phyloP scores from a whole-genome alignment of 2,888 invertebrate species.

The Epistrophe eligans region DNA sequence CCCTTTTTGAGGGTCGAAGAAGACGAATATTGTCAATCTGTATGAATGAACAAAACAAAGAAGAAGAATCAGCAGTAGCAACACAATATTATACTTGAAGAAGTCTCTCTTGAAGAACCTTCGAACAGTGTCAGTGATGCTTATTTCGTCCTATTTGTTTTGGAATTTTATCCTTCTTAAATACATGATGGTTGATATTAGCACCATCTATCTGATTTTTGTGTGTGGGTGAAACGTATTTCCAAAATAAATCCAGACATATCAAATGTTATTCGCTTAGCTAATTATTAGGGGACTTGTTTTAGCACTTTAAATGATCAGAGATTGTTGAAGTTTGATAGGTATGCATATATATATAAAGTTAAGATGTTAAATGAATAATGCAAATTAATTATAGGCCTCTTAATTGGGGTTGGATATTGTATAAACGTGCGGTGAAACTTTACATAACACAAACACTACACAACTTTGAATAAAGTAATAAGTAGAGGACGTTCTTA shows the following conservation, averaged over 20 bases:
- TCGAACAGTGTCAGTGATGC: not conserved
- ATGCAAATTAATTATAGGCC: not conserved
- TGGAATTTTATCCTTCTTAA: not conserved
- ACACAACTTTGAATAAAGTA: too few species aligned
- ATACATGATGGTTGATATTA: not conserved
- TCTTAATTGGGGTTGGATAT: not conserved
- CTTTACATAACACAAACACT: too few species aligned
- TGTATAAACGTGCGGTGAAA: not conserved
- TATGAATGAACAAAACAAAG: not conserved
- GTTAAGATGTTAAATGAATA: not conserved
- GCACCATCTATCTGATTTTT: conserved; percentile 7
- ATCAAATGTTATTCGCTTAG: conserved; percentile 13
- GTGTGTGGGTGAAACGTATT: not conserved
- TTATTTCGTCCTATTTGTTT: conserved; percentile 5
- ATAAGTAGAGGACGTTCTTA: too few species aligned
- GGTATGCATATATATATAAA: not conserved
- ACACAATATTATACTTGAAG: not conserved
- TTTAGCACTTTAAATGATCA: not conserved
- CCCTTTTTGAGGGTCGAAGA: conserved; percentile 31
- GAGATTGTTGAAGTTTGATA: not conserved
- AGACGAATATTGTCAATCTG: conserved; percentile 9
- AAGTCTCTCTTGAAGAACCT: not conserved
- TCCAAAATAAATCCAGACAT: not conserved
- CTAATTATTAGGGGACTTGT: conserved; percentile 3
- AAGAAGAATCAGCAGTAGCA: not conserved